Evolutionary conservation across 2,888 invertebrate species (phyloP).

Genomic region (Oligia latruncula): DNA sequence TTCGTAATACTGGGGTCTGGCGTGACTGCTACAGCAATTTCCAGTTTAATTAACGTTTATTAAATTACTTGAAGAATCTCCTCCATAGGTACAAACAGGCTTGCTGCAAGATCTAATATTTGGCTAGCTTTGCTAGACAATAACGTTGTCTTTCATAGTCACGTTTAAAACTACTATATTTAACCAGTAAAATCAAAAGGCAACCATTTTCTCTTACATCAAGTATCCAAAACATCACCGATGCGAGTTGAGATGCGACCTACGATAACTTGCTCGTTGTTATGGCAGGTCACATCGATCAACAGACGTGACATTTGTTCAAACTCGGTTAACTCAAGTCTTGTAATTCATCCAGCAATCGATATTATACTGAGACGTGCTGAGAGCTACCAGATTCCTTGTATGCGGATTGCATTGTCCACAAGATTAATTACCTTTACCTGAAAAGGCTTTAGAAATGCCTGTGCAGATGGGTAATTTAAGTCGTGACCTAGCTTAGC

Average conservation of each 20-base stretch:
- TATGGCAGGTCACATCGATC: not conserved
- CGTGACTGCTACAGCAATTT: constrained; percentile 9
- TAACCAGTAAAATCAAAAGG: not conserved
- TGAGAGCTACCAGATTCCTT: constrained; percentile 14
- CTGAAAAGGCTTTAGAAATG: constrained; percentile 3
- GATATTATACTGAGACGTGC: constrained; percentile 6
- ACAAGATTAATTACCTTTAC: constrained; percentile 25
- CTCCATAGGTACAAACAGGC: not conserved
- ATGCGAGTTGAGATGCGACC: not conserved
- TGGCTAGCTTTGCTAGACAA: not conserved
- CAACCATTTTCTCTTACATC: not conserved
- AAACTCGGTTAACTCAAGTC: constrained; percentile 17
- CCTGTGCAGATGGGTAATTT: not conserved
- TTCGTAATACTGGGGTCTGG: constrained; percentile 1
- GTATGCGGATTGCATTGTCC: constrained; percentile 17
- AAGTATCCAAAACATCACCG: not conserved
- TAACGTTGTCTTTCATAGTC: not conserved
- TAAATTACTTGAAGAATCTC: constrained; percentile 10
- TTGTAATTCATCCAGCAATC: constrained; percentile 12
- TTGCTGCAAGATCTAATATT: not conserved
- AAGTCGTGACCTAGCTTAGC: not conserved
- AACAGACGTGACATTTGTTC: constrained; percentile 13
- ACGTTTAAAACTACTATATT: not conserved
- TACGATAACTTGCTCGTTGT: not conserved
- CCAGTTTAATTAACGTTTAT: constrained; percentile 11